Evolutionary conservation across 2,888 invertebrate genomes (phyloP).

Genomic region (Syrista parreyssii): DNA sequence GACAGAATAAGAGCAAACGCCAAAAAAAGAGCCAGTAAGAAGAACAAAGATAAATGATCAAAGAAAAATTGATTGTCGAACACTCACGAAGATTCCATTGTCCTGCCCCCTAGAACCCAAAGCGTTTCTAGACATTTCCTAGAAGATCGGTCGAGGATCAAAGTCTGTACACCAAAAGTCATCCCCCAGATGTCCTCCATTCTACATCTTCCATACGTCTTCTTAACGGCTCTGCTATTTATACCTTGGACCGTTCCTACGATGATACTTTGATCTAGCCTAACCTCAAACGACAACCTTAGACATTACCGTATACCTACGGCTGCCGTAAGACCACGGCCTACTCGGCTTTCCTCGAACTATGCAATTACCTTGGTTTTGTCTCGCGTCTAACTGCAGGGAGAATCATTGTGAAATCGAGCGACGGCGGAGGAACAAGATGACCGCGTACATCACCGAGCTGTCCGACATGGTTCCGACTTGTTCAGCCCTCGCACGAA

Average conservation of each 20-base stretch:
- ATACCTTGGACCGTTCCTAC: not conserved
- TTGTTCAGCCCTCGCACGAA: conserved; percentile 96
- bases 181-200: not conserved
- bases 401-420: conserved; percentile 99
- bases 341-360: conserved; percentile 30
- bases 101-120: not conserved
- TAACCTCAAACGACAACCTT: not conserved
- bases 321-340: not conserved
- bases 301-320: not conserved
- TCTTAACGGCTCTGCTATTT: not conserved
- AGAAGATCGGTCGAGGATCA: not conserved
- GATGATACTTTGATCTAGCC: not conserved
- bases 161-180: not conserved
- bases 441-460: conserved; percentile 99
- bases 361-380: conserved; percentile 56
- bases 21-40: not conserved
- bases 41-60: not conserved
- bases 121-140: not conserved
- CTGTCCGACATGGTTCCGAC: conserved; percentile 99
- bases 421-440: conserved; percentile 97
- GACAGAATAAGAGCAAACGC: not conserved
- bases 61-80: not conserved
- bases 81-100: not conserved
- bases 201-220: not conserved
- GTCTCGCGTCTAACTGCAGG: conserved; percentile 73